A percentile compares a stretch with the other conserved stretches of the same genome.
Conservation (phyloP, 2,797 vertebrate genomes). For the Synanceia verrucosa region DNA sequence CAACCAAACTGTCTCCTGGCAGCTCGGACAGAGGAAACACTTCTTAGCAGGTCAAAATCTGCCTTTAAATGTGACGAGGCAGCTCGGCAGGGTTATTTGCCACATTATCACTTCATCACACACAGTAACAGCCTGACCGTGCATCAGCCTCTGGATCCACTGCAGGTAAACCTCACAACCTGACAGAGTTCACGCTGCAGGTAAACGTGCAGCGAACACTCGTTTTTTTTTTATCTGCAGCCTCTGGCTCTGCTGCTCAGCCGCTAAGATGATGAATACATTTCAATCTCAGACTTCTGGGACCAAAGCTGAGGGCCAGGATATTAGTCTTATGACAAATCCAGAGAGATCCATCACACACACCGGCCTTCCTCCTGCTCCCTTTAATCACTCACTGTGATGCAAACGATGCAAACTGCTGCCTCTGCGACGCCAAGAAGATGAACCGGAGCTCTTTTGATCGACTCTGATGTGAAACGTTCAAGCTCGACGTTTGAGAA, state of each 20-base stretch:
- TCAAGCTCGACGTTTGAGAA: slow-evolving; percentile 25
- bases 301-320: slow-evolving; percentile 33
- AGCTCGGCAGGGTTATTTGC: neutral
- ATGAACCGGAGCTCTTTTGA: slow-evolving; percentile 4
- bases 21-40: neutral
- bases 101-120: slow-evolving; percentile 25
- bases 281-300: slow-evolving; percentile 68
- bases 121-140: neutral
- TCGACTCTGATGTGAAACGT: slow-evolving; percentile 24
- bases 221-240: slow-evolving; percentile 26
- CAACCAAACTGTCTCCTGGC: neutral
- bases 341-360: slow-evolving; percentile 63
- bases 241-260: slow-evolving; percentile 33
- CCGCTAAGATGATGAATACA: slow-evolving; percentile 64
- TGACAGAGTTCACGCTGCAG: slow-evolving; percentile 7
- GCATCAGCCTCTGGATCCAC: neutral
- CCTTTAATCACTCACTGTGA: slow-evolving; percentile 41
- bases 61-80: neutral
- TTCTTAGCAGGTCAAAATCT: neutral
- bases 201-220: neutral
- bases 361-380: slow-evolving; percentile 37
- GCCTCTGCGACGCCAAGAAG: slow-evolving; percentile 7
- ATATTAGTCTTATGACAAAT: slow-evolving; percentile 64
- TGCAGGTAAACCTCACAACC: slow-evolving; percentile 3
- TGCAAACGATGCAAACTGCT: slow-evolving; percentile 35